Evolutionary conservation across 2,113 vertebrate genomes (phyloP).

Genomic region (Stegostoma tigrinum): DNA sequence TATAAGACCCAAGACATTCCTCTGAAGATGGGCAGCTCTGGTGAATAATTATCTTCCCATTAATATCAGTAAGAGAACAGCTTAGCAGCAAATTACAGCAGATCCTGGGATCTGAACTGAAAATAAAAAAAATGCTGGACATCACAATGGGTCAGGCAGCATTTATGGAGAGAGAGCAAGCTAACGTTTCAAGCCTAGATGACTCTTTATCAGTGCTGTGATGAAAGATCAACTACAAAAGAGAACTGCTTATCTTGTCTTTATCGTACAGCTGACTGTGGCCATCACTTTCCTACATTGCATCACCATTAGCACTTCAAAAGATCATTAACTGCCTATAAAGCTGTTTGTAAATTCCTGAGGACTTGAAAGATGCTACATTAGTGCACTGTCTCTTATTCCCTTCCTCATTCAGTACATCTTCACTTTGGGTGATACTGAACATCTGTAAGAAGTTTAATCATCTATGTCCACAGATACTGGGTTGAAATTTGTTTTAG

Average conservation of each 20-base stretch:
- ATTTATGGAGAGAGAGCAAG: neutral
- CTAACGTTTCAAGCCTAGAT: neutral
- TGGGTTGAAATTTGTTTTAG: neutral
- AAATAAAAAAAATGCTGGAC: neutral
- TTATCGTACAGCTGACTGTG: neutral
- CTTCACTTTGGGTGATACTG: neutral
- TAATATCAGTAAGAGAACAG: neutral
- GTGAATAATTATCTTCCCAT: neutral
- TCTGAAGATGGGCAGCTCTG: no score
- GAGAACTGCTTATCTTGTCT: neutral
- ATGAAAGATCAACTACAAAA: neutral
- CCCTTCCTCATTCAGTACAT: neutral
- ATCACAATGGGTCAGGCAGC: neutral
- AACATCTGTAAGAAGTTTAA: neutral
- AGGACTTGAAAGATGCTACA: neutral
- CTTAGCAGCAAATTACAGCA: neutral
- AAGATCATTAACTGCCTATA: neutral
- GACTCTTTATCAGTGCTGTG: neutral
- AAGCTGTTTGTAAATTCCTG: neutral
- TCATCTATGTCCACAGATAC: neutral
- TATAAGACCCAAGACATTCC: neutral
- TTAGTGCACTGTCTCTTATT: neutral
- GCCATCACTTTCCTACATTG: neutral
- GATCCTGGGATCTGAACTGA: neutral
- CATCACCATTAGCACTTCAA: neutral